A percentile compares a stretch with the other conserved stretches of the same genome.
These are phyloP conservation scores for Nephrotoma appendiculata DNA, from an alignment of 2,888 invertebrate species.

Conservation along the genomic window DNA sequence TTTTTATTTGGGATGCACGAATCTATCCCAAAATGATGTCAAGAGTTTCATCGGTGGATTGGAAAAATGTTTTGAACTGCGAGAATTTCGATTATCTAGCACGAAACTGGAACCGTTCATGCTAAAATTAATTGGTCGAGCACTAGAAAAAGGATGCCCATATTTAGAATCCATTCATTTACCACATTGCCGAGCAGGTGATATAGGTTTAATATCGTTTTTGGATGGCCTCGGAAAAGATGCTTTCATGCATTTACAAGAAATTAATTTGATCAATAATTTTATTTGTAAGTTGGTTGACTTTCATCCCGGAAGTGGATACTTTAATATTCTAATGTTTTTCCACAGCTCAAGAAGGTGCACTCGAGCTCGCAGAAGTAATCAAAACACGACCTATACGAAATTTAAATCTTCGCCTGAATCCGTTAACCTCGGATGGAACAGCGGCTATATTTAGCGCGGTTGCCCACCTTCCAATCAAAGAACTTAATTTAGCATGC, in stretches of 20 bases:
- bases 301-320: not conserved
- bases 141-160: conserved; percentile 28
- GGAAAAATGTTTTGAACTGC: conserved; percentile 26
- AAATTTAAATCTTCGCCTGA: conserved; percentile 23
- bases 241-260: conserved; percentile 23
- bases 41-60: conserved; percentile 23
- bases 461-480: conserved; percentile 20
- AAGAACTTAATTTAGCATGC: conserved; percentile 22
- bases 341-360: conserved; percentile 24
- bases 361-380: conserved; percentile 23
- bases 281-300: conserved; percentile 21
- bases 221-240: conserved; percentile 23
- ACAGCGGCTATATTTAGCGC: conserved; percentile 25
- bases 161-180: conserved; percentile 23
- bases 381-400: conserved; percentile 20
- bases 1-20: conserved; percentile 29
- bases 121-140: conserved; percentile 22
- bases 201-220: conserved; percentile 27
- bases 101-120: conserved; percentile 27
- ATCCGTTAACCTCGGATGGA: conserved; percentile 31
- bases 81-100: conserved; percentile 27
- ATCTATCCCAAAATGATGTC: conserved; percentile 25
- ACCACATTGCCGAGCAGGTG: conserved; percentile 25
- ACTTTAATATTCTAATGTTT: not conserved
- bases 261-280: conserved; percentile 27